Evolutionary conservation across 2,113 vertebrate genomes (phyloP).

Genomic region (Dinomys branickii): DNA sequence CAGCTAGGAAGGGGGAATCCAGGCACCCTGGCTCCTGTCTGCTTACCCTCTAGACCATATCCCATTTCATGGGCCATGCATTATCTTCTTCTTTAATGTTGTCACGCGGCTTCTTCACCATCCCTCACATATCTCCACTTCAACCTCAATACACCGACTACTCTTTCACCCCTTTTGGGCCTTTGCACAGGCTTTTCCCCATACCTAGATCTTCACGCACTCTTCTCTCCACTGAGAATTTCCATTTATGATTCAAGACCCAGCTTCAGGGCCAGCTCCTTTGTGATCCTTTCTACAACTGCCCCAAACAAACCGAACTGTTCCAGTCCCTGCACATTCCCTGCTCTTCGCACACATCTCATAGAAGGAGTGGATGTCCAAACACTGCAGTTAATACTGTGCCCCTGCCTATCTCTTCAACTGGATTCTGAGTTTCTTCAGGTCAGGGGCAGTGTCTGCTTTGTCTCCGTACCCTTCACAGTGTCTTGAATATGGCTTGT

Average conservation of each 20-base stretch:
- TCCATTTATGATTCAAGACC: conserved; percentile 9
- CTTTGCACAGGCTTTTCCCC: background rate
- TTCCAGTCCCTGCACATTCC: background rate
- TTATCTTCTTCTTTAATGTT: background rate
- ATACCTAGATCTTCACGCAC: background rate
- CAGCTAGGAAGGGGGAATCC: background rate
- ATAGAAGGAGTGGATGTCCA: background rate
- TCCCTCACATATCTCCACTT: background rate
- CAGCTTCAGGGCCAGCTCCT: background rate
- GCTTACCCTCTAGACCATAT: too few species aligned
- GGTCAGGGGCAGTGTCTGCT: background rate
- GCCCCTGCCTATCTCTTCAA: background rate
- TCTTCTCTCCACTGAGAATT: background rate
- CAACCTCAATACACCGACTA: background rate
- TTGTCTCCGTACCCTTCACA: background rate
- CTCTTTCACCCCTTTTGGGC: background rate
- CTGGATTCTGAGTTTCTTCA: background rate
- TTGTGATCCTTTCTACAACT: conserved; percentile 22
- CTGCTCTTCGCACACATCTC: background rate
- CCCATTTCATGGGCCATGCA: fast-evolving
- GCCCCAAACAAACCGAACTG: background rate
- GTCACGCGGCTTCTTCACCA: background rate
- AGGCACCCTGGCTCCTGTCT: background rate
- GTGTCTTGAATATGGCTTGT: background rate
- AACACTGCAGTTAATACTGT: background rate